A percentile compares a stretch with the other conserved stretches of the same genome.
These are phyloP conservation scores for Coryphaenoides rupestris DNA, from an alignment of 2,113 vertebrate genomes.

Conservation along the genomic window DNA sequence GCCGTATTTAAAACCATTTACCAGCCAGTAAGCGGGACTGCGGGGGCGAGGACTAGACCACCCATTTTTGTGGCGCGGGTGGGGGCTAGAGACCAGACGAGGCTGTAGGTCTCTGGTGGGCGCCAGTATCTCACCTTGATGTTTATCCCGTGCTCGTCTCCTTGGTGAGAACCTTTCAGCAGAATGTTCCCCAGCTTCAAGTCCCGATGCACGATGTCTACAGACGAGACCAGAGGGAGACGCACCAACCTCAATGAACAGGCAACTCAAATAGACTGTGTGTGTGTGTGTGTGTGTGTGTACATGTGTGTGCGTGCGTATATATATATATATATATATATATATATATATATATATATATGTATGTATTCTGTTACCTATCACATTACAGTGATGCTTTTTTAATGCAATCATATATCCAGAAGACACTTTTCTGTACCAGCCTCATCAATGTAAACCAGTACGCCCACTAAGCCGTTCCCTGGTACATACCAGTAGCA, in stretches of 20 bases:
- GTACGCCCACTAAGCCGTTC: no score
- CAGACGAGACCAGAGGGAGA: slow-evolving; percentile 49
- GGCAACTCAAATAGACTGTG: not conserved
- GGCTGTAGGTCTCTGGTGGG: slow-evolving; percentile 9
- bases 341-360: no score
- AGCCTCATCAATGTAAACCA: no score
- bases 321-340: not conserved
- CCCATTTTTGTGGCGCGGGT: no score
- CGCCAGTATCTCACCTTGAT: slow-evolving; percentile 78
- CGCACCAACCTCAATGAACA: no score
- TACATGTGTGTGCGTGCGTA: not conserved
- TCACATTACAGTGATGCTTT: no score
- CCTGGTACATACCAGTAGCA: no score
- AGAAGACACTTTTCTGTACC: no score
- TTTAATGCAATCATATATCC: no score
- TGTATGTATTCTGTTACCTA: no score
- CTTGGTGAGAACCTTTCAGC: slow-evolving; percentile 78
- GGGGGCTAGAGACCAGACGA: no score
- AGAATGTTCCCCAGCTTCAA: slow-evolving; percentile 91
- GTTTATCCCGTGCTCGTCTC: slow-evolving; percentile 74
- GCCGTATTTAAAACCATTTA: slow-evolving; percentile 44
- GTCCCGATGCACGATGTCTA: slow-evolving; percentile 83
- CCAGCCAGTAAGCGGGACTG: slow-evolving; percentile 20
- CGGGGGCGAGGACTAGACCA: slow-evolving; percentile 5
- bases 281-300: not conserved